Evolutionary conservation across 2,888 invertebrate genomes (phyloP), one percentile per base, ranked within the genome.

Genomic region (Dryadula phaetusa): DNA sequence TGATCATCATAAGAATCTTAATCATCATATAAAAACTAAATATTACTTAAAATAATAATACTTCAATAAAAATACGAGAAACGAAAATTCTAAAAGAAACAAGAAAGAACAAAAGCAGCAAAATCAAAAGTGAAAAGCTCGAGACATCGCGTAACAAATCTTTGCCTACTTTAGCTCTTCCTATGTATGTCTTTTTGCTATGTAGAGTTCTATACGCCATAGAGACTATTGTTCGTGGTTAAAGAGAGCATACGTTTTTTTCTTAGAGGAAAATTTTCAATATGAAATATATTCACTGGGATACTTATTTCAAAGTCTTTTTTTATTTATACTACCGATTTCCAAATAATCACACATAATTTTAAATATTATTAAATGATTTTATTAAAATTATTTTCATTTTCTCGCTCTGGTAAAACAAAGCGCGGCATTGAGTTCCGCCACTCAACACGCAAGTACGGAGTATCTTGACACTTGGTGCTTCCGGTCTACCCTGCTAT

Each of bases 41-140:
- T 44, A 20, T 10, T 49, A 25, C 25, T 25, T 49, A n/a, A n/a
- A n/a, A 49, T n/a, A 16, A 52, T 52, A 32, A 32, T 28, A 32
- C 32, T 16, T 10, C 25, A 52, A 52, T 28, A 52, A 28, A n/a
- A 52, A 16, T 2, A 40, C 20, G 40, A 37, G 7, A 22, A 37
- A 8, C 22, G 20, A 12, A 34, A 6, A 14, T 20, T n/a, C n/a
- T n/a, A 52, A 52, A 67, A 52, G 20, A 32, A 63, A 58, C 28
- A n/a, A n/a, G 42, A 52, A 58, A 52, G 40, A 63, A 44, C 44
- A 60, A 56, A 66, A 40, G 46, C 53, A 18, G 53, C 58, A 32
- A 66, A 66, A 63, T 66, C 63, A 52, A 62, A 66, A 69, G 65
- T 62, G 62, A 49, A 68, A 69, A 69, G 62, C 62, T 62, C 28